phyloP scores from a whole-genome alignment of 1,140 invertebrate genomes.

The Cotesia typhae region DNA sequence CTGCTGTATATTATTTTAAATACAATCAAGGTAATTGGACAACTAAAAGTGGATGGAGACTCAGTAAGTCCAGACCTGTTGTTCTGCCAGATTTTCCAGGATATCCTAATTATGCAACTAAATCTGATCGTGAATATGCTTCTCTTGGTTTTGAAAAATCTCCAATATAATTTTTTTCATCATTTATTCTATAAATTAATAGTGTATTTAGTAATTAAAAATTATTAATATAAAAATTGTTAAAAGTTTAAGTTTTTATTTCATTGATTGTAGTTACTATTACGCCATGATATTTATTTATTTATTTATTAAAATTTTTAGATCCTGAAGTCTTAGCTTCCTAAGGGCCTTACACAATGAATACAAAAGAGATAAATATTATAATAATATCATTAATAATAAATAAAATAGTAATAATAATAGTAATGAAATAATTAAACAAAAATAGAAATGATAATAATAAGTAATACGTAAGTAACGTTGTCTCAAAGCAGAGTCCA shows the following conservation, averaged over 20 bases:
- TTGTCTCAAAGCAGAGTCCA: too few species aligned
- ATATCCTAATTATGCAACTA: conserved; percentile 30
- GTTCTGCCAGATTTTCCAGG: conserved; percentile 15
- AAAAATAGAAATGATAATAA: too few species aligned
- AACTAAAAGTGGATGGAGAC: conserved; percentile 16
- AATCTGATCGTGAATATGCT: conserved; percentile 21
- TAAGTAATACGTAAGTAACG: too few species aligned
- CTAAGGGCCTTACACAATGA: too few species aligned
- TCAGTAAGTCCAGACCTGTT: conserved; percentile 6
- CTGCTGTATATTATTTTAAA: conserved; percentile 26
- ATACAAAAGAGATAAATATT: too few species aligned
- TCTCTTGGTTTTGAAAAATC: conserved; percentile 29
- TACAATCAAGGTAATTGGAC: conserved; percentile 31
- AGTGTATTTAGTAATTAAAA: conserved; percentile 16
- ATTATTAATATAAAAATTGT: conserved; percentile 4
- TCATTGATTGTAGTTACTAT: neutral
- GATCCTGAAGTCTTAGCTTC: too few species aligned
- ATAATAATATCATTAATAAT: too few species aligned
- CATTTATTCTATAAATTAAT: neutral
- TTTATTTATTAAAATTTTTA: too few species aligned
- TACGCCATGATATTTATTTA: too few species aligned
- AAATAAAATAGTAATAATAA: too few species aligned
- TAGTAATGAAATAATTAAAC: too few species aligned
- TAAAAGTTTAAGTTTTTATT: neutral
- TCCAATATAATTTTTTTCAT: conserved; percentile 22